Evolutionary conservation across 2,888 invertebrate species (phyloP), one percentile per base, ranked within the genome.

Genomic region (Amiota communis): DNA sequence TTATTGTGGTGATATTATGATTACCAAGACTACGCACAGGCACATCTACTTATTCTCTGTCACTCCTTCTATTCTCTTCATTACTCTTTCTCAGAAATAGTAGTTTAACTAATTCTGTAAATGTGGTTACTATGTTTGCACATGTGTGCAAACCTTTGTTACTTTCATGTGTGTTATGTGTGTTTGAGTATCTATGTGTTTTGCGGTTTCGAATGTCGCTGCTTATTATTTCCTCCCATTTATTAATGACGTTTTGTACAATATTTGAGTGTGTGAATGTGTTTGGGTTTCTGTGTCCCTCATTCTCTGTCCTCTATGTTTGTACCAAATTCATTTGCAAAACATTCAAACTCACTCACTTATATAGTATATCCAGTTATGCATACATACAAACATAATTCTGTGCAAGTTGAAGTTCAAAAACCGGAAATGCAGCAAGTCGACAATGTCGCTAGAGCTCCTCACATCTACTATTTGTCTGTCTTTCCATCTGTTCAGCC

Each of bases 1-100:
- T 61, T 73, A 9, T 71, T 75, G 70, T n/a, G 69, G 73, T 70
- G n/a, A 53, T 53, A 36, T 36, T 36, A 36, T 36, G 36, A 36
- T 36, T 36, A 36, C 36, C 36, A 36, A 36, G 36, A 36, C 36
- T 6, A 36, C 36, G 36, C 36, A 36, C 36, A 36, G 36, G 4
- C 6, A 2, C 36, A 36, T 36, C 6, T 6, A 36, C 36, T 36
- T 36, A 36, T 36, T 36, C 36, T 36, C 36, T 36, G 36, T 36
- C 36, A 36, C 36, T 36, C 36, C 36, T 36, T 6, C 36, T 6
- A 36, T 36, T 6, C 36, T 36, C 36, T 53, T 3, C 53, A 8
- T 4, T 8, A 2, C n/a, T n/a, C 11, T 51, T 51, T 2, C 51
- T 13, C 51, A 51, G 51, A 13, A 13, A 13, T 11, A n/a, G 51